Evolutionary conservation across 2,888 invertebrate species (phyloP), one percentile per base, ranked within the genome.

Genomic region (Pseudococcus longispinus): DNA sequence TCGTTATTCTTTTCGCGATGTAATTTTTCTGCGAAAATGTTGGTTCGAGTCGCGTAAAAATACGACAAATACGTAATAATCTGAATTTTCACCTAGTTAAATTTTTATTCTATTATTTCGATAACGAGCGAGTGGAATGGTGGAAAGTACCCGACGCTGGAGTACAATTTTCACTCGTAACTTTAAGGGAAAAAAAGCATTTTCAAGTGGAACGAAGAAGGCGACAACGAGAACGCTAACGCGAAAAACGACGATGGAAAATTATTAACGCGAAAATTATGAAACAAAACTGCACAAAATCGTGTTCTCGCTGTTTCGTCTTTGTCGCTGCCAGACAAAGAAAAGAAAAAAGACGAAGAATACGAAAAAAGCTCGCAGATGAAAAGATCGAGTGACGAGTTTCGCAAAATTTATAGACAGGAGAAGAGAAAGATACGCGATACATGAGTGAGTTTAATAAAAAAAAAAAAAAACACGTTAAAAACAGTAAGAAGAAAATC

Each of bases 211-310:
- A 23, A n/a, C n/a, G 11, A 29, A 70, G 15, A 70, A 70, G 23
- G 9, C 60, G 23, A 55, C 55, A 29, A 70, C 29, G 70, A 70
- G 23, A 23, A 60, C 60, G 29, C 29, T 4, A 29, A 70, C 29
- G 70, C 8, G 70, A 70, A 70, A 70, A 70, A 70, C 70, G 70
- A 70, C 70, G 70, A 70, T 70, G 70, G 29, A 70, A 70, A 70
- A 70, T 70, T 70, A 70, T 70, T 70, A 70, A 70, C 70, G 70
- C 70, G 70, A 70, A 70, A 70, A 70, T 70, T 70, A 70, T 70
- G 29, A 70, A 70, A 70, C 70, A 70, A 70, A 70, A 70, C 70
- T 13, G 15, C 70, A 29, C 70, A 15, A 29, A 29, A 70, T 3
- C 70, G 70, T 3, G 70, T 70, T 70, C 65, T 65, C 20, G 44